Evolutionary conservation across 2,888 invertebrate species (phyloP).

Genomic region (Aelia acuminata): DNA sequence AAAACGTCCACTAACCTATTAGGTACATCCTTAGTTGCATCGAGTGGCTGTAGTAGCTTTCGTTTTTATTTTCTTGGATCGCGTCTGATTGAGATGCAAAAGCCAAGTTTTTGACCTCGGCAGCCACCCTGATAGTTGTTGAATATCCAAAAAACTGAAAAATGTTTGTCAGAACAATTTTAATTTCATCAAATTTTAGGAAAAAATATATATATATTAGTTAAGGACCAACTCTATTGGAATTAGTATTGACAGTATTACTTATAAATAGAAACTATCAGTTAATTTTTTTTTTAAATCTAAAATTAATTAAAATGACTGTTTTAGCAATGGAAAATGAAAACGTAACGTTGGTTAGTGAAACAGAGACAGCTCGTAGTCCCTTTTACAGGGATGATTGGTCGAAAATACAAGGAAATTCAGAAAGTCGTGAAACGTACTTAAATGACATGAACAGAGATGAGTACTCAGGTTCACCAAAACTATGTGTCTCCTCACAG

Average conservation of each 20-base stretch:
- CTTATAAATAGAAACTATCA: background rate
- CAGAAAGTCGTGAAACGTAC: background rate
- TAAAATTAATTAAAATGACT: background rate
- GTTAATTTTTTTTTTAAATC: background rate
- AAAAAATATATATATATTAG: too few species aligned
- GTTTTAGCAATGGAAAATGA: background rate
- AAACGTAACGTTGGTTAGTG: background rate
- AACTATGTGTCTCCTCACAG: background rate
- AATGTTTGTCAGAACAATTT: too few species aligned
- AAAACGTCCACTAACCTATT: too few species aligned
- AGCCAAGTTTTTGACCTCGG: too few species aligned
- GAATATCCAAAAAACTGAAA: too few species aligned
- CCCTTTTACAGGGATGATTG: background rate
- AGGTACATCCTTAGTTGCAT: too few species aligned
- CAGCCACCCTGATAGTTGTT: too few species aligned
- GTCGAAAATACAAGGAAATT: background rate
- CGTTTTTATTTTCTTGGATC: too few species aligned
- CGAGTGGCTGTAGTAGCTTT: too few species aligned
- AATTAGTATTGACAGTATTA: background rate
- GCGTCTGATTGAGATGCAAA: too few species aligned
- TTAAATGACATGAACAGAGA: background rate
- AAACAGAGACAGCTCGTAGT: background rate
- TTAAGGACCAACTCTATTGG: too few species aligned
- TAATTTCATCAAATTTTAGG: too few species aligned
- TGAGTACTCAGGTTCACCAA: background rate